Evolutionary conservation across 2,888 invertebrate genomes (phyloP), one percentile per base, ranked within the genome.

Genomic region (Ditula angustiorana): DNA sequence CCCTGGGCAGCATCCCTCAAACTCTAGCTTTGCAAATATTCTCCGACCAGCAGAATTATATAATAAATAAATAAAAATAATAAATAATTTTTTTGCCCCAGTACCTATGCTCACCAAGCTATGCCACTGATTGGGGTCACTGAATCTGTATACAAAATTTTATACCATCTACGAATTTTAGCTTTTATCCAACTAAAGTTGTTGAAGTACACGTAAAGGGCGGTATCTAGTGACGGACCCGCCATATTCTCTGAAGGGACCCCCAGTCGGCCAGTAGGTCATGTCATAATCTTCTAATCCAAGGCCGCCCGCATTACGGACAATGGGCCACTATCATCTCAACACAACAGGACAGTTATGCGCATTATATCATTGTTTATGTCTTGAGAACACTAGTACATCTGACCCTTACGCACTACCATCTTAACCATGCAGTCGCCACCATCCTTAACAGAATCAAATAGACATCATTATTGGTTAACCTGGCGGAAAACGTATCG

Each of bases 331-430:
- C 37, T 33, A 37, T 37, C 37, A 37, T 37, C 37, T 16, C 16
- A 5, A 33, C 33, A 33, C n/a, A 8, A 63, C 49, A 23, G 64
- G 76, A 75, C 75, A 73, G 60, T 71, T 71, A 77, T 71, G 73
- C 61, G 71, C 63, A 30, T 69, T 74, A 73, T 67, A 78, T 75
- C 69, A 68, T 76, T 73, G 73, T 78, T 78, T 78, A 78, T 74
- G 74, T 11, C 69, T 67, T 74, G 75, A 66, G 76, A 76, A 74
- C 68, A 49, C 61, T 55, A 63, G 66, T 66, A 63, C 70, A 69
- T 58, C 62, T 59, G 63, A 66, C 62, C 35, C 66, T 55, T 49
- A n/a, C 56, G 11, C 24, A 47, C 53, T 19, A 61, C n/a, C n/a
- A 10, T 13, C 24, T 52, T 19, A 55, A 24, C 26, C 2, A 44